Base-by-base conservation (phyloP, 2,888 invertebrate species). In the Drosophila cognata region DNA sequence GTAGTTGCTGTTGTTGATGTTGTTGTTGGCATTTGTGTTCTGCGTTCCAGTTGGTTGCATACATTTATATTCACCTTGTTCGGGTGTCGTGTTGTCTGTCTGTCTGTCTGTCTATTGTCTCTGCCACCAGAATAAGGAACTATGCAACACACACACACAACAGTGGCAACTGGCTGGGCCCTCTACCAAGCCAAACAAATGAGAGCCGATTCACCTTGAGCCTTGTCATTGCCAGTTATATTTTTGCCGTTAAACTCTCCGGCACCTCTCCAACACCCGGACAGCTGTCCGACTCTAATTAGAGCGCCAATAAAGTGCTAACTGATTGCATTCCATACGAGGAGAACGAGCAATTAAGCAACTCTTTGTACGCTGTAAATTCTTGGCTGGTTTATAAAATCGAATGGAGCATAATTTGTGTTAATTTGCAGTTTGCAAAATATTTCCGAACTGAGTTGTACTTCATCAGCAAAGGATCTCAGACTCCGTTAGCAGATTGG, bases 291-390 rank as follows among this genome's bases (percentile, higher is more conserved):
- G 79, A 82, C 78, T 84, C 89, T 91, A 89, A 91, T 92, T 88
- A 90, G 89, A 83, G 82, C 89, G 77, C 76, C 79, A 90, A 85
- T 88, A 88, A 90, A 85, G 72, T 74, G 83, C 70, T 80, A 66
- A 74, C 77, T 74, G 62, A 65, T 66, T 68, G 52, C 48, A 62
- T 68, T 56, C 43, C 41, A 62, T 62, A 11, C 7, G 25, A 25
- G 43, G 6, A 11, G 16, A 31, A 41, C 29, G 36, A 25, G 29
- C 11, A 28, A 35, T 29, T 41, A 38, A 25, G 28, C 41, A 53
- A 28, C n/a, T 63, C 36, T 31, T 51, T 7, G 38, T 38, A 28
- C 25, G 63, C 38, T 65, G 70, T 63, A 35, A 60, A 76, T 76
- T 84, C 72, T 52, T 67, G 59, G 53, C 55, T 71, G 3, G 11